These are phyloP conservation scores for Prinia subflava DNA, from an alignment of 2,113 vertebrate genomes.

Conservation along the genomic window DNA sequence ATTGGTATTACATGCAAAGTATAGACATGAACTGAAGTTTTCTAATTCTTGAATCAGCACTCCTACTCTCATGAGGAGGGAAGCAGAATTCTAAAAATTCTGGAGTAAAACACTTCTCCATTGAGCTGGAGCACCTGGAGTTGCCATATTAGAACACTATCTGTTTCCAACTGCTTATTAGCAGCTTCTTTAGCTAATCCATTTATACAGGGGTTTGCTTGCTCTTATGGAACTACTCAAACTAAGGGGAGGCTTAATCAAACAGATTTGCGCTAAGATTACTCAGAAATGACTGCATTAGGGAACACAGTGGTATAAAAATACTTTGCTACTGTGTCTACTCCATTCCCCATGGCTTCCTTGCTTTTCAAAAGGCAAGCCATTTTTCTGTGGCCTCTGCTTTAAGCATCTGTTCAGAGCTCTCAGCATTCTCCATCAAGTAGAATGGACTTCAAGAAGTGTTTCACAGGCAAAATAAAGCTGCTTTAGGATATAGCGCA, in stretches of 20 bases:
- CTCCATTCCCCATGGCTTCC: too few species aligned
- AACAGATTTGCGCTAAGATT: neutral
- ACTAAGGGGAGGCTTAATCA: neutral
- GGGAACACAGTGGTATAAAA: neutral
- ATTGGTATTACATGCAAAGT: neutral
- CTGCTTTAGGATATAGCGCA: fast-evolving
- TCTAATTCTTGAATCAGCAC: neutral
- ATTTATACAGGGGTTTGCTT: neutral
- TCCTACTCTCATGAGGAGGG: neutral
- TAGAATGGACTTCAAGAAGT: neutral
- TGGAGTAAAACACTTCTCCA: neutral
- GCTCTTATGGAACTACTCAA: neutral
- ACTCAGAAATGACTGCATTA: neutral
- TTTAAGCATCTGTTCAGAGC: neutral
- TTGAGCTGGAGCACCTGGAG: neutral
- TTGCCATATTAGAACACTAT: neutral
- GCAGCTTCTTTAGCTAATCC: neutral
- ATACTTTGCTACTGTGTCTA: neutral
- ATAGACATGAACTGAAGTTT: neutral
- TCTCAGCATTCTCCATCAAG: neutral
- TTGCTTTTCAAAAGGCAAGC: neutral
- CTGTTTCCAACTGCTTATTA: neutral
- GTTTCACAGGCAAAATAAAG: neutral
- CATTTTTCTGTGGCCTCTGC: neutral
- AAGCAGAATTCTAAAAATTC: neutral